Conservation (phyloP, 1,140 invertebrate genomes). For the Chymomyza costata region DNA sequence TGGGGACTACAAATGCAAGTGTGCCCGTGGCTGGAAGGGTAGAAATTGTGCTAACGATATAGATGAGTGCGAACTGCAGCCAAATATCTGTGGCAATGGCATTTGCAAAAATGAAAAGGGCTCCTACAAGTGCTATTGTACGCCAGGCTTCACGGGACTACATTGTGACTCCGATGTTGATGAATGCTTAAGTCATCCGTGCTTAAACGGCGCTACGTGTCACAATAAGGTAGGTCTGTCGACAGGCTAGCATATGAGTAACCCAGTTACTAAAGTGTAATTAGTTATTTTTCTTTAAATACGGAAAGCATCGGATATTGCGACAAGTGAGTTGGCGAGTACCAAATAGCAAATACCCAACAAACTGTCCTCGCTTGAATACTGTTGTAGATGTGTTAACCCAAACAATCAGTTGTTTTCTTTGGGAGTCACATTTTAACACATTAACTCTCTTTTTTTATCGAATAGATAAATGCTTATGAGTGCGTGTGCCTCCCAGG, state of each 20-base stretch:
- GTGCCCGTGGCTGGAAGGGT: conserved; percentile 85
- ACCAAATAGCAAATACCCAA: no score
- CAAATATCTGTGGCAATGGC: conserved; percentile 85
- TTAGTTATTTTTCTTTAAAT: conserved; percentile 75
- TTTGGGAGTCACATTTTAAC: no score
- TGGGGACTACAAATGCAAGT: conserved; percentile 85
- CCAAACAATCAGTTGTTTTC: no score
- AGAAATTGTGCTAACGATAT: conserved; percentile 84
- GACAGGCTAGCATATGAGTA: not conserved
- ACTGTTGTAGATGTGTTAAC: no score
- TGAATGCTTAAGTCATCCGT: conserved; percentile 91
- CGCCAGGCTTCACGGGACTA: conserved; percentile 88
- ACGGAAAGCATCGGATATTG: conserved; percentile 75
- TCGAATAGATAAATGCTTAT: conserved; percentile 84
- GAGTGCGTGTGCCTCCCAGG: conserved; percentile 89
- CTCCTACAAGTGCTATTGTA: conserved; percentile 90
- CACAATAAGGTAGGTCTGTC: conserved; percentile 79
- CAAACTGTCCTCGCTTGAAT: no score
- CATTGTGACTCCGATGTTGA: conserved; percentile 90
- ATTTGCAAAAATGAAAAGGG: conserved; percentile 87
- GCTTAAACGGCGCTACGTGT: conserved; percentile 91
- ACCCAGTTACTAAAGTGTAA: conserved; percentile 59
- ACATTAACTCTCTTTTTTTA: not conserved
- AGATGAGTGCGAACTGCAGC: conserved; percentile 83
- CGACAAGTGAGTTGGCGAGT: conserved; percentile 63